Evolutionary conservation across 1,140 invertebrate species (phyloP).

Genomic region (Lepidostoma basale): DNA sequence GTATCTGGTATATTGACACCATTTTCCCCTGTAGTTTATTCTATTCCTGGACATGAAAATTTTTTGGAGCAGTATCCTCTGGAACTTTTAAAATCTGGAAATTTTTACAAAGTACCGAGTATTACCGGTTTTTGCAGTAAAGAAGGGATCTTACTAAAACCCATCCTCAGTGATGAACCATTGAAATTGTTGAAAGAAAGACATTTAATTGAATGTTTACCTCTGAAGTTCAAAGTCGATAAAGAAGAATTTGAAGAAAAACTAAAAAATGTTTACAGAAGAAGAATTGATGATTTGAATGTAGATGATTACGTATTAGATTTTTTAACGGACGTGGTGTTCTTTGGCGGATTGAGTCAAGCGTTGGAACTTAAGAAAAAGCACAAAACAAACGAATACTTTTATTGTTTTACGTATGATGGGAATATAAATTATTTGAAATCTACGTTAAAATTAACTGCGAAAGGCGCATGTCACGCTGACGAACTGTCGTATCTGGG

Average conservation of each 20-base stretch:
- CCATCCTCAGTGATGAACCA: not conserved
- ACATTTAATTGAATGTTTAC: conserved; percentile 14
- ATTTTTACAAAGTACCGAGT: conserved; percentile 54
- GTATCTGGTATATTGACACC: conserved; percentile 51
- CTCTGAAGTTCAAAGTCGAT: not conserved
- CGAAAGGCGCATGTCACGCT: conserved; percentile 54
- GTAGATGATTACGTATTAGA: conserved; percentile 51
- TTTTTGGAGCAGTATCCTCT: conserved; percentile 51
- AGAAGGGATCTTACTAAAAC: conserved; percentile 48
- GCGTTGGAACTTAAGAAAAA: conserved; percentile 50
- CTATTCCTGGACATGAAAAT: conserved; percentile 52
- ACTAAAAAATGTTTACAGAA: conserved; percentile 12
- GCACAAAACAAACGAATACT: conserved; percentile 45
- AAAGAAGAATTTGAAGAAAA: conserved; percentile 2
- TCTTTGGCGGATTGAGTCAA: conserved; percentile 52
- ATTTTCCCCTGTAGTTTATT: conserved; percentile 54
- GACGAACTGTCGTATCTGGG: conserved; percentile 55
- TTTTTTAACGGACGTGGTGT: conserved; percentile 54
- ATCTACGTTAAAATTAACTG: conserved; percentile 48
- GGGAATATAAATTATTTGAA: conserved; percentile 56
- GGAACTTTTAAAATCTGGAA: conserved; percentile 49
- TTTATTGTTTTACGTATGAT: conserved; percentile 57
- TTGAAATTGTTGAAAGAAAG: not conserved
- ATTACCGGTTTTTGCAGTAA: conserved; percentile 52
- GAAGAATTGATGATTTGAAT: conserved; percentile 37